Conservation (phyloP, 1,140 invertebrate species). For the Cardiocondyla obscurior region DNA sequence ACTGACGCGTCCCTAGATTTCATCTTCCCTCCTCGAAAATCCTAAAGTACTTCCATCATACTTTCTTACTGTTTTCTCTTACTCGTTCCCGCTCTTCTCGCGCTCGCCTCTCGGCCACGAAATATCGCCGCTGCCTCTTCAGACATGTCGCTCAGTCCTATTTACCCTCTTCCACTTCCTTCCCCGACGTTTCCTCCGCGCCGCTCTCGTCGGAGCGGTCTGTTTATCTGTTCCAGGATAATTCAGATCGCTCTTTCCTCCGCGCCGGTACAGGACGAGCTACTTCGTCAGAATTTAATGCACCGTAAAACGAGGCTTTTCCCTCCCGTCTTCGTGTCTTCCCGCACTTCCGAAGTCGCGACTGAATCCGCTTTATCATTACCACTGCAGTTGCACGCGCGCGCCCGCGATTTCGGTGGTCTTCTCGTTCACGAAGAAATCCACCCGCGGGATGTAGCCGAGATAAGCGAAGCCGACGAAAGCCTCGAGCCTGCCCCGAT, state of each 20-base stretch:
- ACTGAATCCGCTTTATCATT: conserved; percentile 54
- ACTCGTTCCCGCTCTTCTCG: background rate
- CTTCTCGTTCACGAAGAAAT: conserved; percentile 45
- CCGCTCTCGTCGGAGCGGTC: background rate
- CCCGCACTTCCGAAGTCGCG: conserved; percentile 28
- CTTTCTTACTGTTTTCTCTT: conserved; percentile 38
- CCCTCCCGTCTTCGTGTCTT: background rate
- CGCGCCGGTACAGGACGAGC: conserved; percentile 12
- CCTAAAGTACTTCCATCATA: conserved; percentile 50
- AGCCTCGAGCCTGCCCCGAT: conserved; percentile 10
- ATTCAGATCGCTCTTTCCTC: conserved; percentile 17
- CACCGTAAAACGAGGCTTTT: conserved; percentile 48
- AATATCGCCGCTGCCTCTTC: conserved; percentile 17
- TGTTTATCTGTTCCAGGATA: conserved; percentile 51
- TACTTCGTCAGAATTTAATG: conserved; percentile 56
- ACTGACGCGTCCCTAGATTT: conserved; percentile 45
- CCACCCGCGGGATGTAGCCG: conserved; percentile 5
- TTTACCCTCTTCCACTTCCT: background rate
- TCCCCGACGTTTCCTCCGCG: background rate
- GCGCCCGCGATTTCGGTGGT: conserved; percentile 24
- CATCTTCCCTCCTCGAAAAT: conserved; percentile 39
- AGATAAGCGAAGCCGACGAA: conserved; percentile 50
- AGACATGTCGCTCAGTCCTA: conserved; percentile 15
- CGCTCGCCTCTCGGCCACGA: background rate
- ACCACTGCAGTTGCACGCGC: conserved; percentile 33